Conservation (phyloP, 1,140 invertebrate genomes). For the Leptinotarsa lineolata region DNA sequence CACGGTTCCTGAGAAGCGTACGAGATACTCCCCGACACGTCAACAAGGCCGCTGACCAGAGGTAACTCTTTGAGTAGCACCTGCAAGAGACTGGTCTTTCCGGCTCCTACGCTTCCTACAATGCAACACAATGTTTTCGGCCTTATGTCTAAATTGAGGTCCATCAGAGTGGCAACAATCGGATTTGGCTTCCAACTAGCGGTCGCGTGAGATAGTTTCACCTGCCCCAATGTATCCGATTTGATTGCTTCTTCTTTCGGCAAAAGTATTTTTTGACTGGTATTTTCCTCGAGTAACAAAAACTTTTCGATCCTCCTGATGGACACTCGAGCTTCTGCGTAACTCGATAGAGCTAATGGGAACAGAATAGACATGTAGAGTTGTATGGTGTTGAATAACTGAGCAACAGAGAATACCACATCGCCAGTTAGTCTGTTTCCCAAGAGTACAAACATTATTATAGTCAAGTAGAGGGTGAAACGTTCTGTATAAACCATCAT, state of each 20-base stretch:
- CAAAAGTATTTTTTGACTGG: constrained; percentile 17
- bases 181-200: constrained; percentile 66
- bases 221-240: constrained; percentile 32
- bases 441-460: constrained; percentile 69
- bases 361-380: constrained; percentile 74
- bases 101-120: constrained; percentile 77
- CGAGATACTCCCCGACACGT: constrained; percentile 65
- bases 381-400: constrained; percentile 75
- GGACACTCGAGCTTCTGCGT: constrained; percentile 65
- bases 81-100: constrained; percentile 80
- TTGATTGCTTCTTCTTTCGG: neutral
- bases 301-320: constrained; percentile 68
- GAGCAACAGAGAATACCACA: constrained; percentile 73
- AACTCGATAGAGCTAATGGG: constrained; percentile 57
- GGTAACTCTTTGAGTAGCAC: constrained; percentile 64
- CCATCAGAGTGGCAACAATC: constrained; percentile 65
- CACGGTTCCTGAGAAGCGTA: constrained; percentile 80
- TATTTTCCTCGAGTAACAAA: constrained; percentile 61
- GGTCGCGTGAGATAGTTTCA: constrained; percentile 59
- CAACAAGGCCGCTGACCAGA: constrained; percentile 63
- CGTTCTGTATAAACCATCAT: constrained; percentile 71
- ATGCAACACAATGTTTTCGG: constrained; percentile 71
- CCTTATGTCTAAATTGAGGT: constrained; percentile 64
- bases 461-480: constrained; percentile 71
- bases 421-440: constrained; percentile 67